Percentiles rank a stretch among this genome's conserved stretches.
These are phyloP conservation scores for Bellardia pandia DNA, from an alignment of 2,888 invertebrate species.

Conservation along the genomic window DNA sequence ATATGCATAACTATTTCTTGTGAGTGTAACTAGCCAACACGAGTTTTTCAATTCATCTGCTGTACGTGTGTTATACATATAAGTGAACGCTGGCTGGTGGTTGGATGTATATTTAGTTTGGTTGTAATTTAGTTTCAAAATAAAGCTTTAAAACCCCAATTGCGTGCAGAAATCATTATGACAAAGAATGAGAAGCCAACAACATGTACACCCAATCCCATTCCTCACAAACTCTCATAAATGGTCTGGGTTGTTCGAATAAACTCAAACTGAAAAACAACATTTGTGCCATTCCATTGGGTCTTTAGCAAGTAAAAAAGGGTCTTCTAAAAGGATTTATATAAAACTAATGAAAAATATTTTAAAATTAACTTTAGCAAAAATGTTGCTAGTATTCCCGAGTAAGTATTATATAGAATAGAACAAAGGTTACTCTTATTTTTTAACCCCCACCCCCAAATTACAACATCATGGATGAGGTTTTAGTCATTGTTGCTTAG, in stretches of 20 bases:
- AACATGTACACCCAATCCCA: not conserved
- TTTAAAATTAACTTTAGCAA: slow-evolving; percentile 63
- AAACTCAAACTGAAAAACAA: slow-evolving; percentile 15
- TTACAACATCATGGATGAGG: not conserved
- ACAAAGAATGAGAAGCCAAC: slow-evolving; percentile 32
- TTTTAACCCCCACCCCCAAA: not conserved
- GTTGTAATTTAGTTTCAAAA: slow-evolving; percentile 52
- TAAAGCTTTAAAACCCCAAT: slow-evolving; percentile 57
- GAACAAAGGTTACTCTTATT: slow-evolving; percentile 7
- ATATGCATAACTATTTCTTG: not conserved
- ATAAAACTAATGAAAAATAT: slow-evolving; percentile 67
- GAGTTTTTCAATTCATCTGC: not conserved
- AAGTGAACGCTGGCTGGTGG: not conserved
- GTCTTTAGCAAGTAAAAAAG: slow-evolving; percentile 5
- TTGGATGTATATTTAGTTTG: not conserved
- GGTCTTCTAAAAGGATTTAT: slow-evolving; percentile 48
- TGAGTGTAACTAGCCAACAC: not conserved
- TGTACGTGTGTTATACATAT: not conserved
- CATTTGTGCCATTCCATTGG: slow-evolving; percentile 21
- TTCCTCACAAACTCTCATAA: not conserved
- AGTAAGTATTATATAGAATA: not conserved
- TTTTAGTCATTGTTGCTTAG: not conserved
- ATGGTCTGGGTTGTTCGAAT: not conserved
- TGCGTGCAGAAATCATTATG: slow-evolving; percentile 70
- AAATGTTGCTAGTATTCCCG: slow-evolving; percentile 13